Conservation (phyloP, 2,888 invertebrate genomes). For the Eupithecia tripunctaria region DNA sequence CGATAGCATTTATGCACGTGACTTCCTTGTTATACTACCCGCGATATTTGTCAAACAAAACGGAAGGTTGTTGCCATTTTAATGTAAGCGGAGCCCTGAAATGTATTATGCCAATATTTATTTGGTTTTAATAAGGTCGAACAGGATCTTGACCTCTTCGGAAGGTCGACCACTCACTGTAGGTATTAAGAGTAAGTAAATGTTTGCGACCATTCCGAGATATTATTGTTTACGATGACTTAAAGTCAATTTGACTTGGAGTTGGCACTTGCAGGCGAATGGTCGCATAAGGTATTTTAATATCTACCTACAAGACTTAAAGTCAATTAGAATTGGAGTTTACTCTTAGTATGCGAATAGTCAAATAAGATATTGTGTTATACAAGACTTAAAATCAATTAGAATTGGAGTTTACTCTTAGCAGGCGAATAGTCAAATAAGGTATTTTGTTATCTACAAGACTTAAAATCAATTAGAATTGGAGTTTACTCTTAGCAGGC, state of each 20-base stretch:
- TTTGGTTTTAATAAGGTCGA: neutral
- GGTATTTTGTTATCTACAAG: too few relatives aligned
- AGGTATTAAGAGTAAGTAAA: neutral
- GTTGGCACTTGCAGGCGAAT: neutral
- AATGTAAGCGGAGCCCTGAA: neutral
- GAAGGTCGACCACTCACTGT: neutral
- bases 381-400: too few relatives aligned
- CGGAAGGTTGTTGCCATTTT: neutral
- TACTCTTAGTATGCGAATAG: too few relatives aligned
- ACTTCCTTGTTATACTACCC: constrained; percentile 5
- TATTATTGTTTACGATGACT: neutral
- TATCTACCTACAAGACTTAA: too few relatives aligned
- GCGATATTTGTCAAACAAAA: constrained; percentile 5
- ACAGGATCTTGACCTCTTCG: neutral
- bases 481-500: too few relatives aligned
- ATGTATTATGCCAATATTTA: neutral
- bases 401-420: too few relatives aligned
- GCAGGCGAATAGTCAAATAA: too few relatives aligned
- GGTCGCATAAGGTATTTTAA: too few relatives aligned
- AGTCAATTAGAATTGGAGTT: too few relatives aligned
- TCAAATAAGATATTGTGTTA: too few relatives aligned
- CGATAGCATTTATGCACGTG: constrained; percentile 23
- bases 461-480: too few relatives aligned
- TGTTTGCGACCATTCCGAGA: neutral
- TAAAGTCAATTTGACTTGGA: neutral